These are phyloP conservation scores for Bimastos eiseni DNA, from an alignment of 2,888 invertebrate genomes.

Conservation along the genomic window DNA sequence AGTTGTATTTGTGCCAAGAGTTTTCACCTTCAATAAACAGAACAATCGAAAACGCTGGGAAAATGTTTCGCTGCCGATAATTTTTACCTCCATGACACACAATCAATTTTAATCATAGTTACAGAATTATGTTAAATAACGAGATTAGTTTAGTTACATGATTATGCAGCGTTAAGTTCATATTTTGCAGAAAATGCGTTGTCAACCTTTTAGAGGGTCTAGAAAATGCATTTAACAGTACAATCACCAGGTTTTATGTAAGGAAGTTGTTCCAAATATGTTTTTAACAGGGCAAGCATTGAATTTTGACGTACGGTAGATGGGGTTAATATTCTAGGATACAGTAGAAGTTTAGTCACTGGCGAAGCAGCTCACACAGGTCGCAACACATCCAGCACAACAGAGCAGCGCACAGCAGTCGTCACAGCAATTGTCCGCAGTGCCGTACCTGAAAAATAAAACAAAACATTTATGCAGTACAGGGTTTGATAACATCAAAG, in stretches of 20 bases:
- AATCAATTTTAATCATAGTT: not conserved
- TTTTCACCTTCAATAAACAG: too few species aligned
- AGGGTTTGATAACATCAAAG: too few species aligned
- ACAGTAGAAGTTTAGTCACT: not conserved
- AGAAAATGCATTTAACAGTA: too few species aligned
- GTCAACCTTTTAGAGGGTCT: not conserved
- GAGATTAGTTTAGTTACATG: too few species aligned
- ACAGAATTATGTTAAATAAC: not conserved
- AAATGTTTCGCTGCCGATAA: not conserved
- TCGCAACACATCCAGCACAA: not conserved
- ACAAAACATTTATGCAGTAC: too few species aligned
- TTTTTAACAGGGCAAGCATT: not conserved
- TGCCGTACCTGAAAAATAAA: not conserved
- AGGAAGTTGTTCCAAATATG: not conserved
- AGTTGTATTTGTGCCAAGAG: not conserved
- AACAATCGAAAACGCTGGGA: not conserved
- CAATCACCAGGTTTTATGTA: too few species aligned
- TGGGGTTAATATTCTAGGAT: not conserved
- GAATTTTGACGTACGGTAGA: not conserved
- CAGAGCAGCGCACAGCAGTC: not conserved
- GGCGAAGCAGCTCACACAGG: not conserved
- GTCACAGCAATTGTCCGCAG: not conserved
- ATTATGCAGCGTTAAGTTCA: not conserved
- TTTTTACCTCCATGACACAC: not conserved
- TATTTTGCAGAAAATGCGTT: not conserved